These are phyloP conservation scores for Campoletis raptor DNA, from an alignment of 2,888 invertebrate genomes.

Conservation along the genomic window DNA sequence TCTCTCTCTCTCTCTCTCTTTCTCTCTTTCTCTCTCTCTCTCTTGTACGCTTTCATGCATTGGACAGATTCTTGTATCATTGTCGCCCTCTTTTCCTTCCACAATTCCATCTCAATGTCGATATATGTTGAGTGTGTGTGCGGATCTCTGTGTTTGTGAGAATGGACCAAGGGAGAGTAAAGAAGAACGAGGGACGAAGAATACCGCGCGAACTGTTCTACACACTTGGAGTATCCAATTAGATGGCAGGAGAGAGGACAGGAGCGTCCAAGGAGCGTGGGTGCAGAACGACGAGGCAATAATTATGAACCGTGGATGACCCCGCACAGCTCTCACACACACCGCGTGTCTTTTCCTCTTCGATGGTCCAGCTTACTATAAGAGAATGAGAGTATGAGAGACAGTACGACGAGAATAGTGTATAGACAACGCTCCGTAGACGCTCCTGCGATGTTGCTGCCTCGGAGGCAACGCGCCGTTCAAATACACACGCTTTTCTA, in stretches of 20 bases:
- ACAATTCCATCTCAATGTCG: constrained; percentile 41
- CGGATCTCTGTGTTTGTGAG: constrained; percentile 3
- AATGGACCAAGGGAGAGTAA: constrained; percentile 20
- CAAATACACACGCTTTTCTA: constrained; percentile 48
- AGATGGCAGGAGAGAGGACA: constrained; percentile 73
- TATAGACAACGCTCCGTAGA: constrained; percentile 42
- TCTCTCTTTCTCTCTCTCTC: constrained; percentile 22
- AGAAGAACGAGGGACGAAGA: constrained; percentile 45
- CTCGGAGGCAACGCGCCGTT: constrained; percentile 51
- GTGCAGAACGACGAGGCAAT: constrained; percentile 73
- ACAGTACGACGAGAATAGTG: constrained; percentile 2
- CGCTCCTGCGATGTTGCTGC: constrained; percentile 60
- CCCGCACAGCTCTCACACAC: constrained; percentile 52
- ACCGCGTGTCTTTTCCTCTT: constrained; percentile 21
- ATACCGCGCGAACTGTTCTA: constrained; percentile 62
- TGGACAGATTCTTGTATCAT: constrained; percentile 22
- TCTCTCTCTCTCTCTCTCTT: constrained; percentile 35
- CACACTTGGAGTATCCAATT: constrained; percentile 75
- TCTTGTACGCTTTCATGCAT: constrained; percentile 6
- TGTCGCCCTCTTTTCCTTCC: constrained; percentile 27
- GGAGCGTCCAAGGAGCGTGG: constrained; percentile 72
- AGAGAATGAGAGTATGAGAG: constrained; percentile 14
- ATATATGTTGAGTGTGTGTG: constrained; percentile 41
- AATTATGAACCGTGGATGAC: constrained; percentile 78
- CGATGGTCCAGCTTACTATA: not conserved